phyloP scores from a whole-genome alignment of 2,113 vertebrate species.

The Sylvilagus bachmani region DNA sequence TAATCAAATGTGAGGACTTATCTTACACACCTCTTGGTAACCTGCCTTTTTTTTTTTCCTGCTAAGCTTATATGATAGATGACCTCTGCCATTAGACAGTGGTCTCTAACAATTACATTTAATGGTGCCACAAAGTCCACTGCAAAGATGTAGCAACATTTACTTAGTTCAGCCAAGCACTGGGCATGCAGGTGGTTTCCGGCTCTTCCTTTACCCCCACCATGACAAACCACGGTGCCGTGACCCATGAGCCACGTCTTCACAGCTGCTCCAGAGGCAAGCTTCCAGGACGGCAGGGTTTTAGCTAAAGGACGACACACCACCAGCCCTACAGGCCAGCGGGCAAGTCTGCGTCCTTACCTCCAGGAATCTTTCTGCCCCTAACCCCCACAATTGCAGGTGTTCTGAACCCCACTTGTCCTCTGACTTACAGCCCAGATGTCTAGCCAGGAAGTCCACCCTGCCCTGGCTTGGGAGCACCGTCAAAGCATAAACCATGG shows the following conservation, averaged over 20 bases:
- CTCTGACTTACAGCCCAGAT: background rate
- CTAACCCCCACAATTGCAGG: background rate
- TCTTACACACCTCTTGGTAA: background rate
- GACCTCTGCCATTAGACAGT: background rate
- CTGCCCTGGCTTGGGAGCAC: background rate
- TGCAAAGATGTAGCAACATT: background rate
- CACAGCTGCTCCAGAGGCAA: background rate
- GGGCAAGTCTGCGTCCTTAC: background rate
- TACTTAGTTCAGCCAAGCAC: background rate
- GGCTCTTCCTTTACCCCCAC: background rate
- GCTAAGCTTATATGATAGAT: background rate
- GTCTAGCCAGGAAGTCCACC: background rate
- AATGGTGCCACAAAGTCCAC: background rate
- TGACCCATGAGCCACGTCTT: background rate
- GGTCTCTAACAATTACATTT: constrained; percentile 4
- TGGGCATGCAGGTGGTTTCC: background rate
- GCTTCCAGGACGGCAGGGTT: background rate
- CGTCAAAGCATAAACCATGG: background rate
- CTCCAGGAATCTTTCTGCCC: background rate
- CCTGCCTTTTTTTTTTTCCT: background rate
- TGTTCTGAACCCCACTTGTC: background rate
- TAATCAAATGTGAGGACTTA: background rate
- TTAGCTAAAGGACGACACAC: background rate
- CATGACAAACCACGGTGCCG: background rate
- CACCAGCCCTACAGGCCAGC: background rate